These are phyloP conservation scores for Acromyrmex echinatior DNA, from an alignment of 1,140 invertebrate genomes.

Conservation along the genomic window DNA sequence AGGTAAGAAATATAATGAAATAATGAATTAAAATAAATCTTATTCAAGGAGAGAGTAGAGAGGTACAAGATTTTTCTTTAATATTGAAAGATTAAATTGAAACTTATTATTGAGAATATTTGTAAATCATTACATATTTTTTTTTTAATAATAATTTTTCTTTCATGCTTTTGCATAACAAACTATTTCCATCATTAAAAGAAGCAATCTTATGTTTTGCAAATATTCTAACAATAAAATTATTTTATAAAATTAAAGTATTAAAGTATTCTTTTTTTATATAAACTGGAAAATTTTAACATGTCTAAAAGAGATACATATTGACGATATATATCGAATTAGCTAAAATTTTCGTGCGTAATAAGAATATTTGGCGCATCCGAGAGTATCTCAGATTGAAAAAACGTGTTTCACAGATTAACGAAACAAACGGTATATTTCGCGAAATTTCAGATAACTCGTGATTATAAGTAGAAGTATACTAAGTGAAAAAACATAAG, in stretches of 20 bases:
- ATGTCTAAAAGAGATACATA: neutral
- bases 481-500: neutral
- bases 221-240: neutral
- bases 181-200: neutral
- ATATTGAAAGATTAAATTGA: neutral
- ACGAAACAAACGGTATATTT: no score
- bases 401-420: neutral
- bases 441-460: conserved; percentile 4
- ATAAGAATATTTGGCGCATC: conserved; percentile 3
- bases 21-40: no score
- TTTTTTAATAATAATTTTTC: neutral
- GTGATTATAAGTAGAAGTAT: no score
- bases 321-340: neutral
- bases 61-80: no score
- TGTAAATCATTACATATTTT: neutral
- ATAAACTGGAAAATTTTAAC: neutral
- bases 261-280: neutral
- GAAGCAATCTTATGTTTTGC: neutral
- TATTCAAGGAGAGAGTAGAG: no score
- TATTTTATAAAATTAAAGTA: neutral
- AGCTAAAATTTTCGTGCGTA: neutral
- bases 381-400: conserved; percentile 27
- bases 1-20: no score
- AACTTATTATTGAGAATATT: neutral
- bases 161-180: neutral